A percentile compares a stretch with the other conserved stretches of the same genome.
Conservation (phyloP, 1,140 invertebrate genomes). For the Aphis craccivora region DNA sequence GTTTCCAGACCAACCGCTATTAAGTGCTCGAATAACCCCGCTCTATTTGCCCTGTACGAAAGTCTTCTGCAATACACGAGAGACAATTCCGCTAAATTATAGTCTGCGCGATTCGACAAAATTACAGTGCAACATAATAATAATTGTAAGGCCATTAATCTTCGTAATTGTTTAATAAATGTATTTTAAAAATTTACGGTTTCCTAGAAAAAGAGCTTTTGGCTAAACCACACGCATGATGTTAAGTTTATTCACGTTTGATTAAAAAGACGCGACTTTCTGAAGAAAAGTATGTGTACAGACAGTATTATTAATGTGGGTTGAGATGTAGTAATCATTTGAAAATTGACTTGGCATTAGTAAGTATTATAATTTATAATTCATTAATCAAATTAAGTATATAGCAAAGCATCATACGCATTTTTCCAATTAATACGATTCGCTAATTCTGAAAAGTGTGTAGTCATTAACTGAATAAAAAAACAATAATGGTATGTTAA, state of each 20-base stretch:
- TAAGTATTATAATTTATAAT: neutral
- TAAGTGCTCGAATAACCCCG: conserved; percentile 21
- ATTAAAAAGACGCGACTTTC: neutral
- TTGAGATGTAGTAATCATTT: neutral
- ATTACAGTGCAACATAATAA: neutral
- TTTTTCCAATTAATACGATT: neutral
- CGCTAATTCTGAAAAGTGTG: neutral
- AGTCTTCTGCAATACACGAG: neutral
- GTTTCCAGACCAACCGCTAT: conserved; percentile 2
- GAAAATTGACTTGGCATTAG: neutral
- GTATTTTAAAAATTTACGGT: neutral
- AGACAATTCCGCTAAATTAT: neutral
- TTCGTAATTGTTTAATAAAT: neutral
- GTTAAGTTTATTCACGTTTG: neutral
- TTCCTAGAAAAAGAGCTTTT: neutral
- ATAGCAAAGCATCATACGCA: neutral
- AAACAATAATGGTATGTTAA: neutral
- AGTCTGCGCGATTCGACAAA: neutral
- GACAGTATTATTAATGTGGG: neutral
- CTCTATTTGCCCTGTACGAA: neutral
- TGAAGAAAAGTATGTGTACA: neutral
- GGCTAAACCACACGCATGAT: neutral
- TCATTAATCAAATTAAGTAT: neutral
- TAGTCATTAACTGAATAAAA: neutral
- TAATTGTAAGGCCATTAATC: neutral